phyloP scores from a whole-genome alignment of 2,797 vertebrate genomes.

The Anabas testudineus region DNA sequence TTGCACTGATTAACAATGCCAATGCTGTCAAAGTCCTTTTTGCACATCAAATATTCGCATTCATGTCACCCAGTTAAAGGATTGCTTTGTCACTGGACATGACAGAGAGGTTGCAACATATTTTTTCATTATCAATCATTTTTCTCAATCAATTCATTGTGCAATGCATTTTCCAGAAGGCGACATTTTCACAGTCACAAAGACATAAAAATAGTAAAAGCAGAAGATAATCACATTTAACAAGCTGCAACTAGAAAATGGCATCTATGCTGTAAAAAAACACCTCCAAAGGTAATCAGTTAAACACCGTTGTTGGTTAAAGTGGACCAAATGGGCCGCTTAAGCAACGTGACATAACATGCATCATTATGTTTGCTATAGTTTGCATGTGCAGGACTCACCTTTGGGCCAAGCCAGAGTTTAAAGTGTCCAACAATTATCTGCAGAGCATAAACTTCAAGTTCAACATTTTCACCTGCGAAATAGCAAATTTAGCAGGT shows the following conservation, averaged over 20 bases:
- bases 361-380: slow-evolving; percentile 1
- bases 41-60: slow-evolving; percentile 6
- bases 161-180: too few species aligned
- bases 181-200: too few species aligned
- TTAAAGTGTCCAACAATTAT: neutral
- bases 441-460: neutral
- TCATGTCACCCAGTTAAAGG: slow-evolving; percentile 1
- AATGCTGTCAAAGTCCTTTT: neutral
- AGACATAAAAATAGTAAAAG: too few species aligned
- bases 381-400: neutral
- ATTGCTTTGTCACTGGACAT: neutral
- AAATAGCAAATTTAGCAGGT: slow-evolving; percentile 3
- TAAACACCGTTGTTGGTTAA: too few species aligned
- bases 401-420: neutral
- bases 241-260: too few species aligned
- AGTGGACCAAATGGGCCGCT: too few species aligned
- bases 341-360: neutral
- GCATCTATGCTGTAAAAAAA: too few species aligned
- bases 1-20: slow-evolving; percentile 26
- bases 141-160: too few species aligned
- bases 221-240: too few species aligned
- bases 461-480: neutral
- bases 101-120: too few species aligned
- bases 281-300: too few species aligned
- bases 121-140: too few species aligned